Evolutionary conservation across 2,888 invertebrate species (phyloP).

Genomic region (Nemotelus pantherinus): DNA sequence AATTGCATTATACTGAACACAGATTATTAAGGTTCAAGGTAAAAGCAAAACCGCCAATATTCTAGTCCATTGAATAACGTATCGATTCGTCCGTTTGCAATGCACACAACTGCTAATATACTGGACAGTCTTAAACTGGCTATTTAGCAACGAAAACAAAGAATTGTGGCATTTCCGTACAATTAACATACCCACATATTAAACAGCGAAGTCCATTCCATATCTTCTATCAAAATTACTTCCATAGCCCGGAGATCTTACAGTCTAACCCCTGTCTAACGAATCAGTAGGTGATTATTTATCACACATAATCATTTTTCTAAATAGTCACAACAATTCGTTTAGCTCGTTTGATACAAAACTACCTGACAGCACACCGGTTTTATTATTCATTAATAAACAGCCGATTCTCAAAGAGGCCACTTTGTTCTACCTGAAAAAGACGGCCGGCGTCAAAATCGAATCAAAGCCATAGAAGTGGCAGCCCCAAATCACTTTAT

Average conservation of each 20-base stretch:
- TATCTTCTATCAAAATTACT: neutral
- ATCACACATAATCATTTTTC: constrained; percentile 38
- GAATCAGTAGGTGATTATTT: constrained; percentile 40
- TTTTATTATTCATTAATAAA: constrained; percentile 42
- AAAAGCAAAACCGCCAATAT: no score
- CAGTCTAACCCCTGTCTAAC: constrained; percentile 42
- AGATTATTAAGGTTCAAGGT: no score
- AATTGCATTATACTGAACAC: no score
- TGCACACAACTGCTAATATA: no score
- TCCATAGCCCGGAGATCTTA: constrained; percentile 23
- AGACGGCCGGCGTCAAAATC: constrained; percentile 44
- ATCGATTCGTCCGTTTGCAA: no score
- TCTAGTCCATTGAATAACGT: no score
- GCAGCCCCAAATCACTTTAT: constrained; percentile 44
- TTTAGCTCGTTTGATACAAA: constrained; percentile 23
- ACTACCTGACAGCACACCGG: constrained; percentile 36
- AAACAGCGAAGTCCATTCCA: constrained; percentile 1
- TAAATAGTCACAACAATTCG: constrained; percentile 42
- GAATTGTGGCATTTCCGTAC: constrained; percentile 32
- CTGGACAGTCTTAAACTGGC: no score
- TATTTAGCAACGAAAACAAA: no score
- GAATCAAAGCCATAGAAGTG: constrained; percentile 42
- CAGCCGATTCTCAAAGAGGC: constrained; percentile 25
- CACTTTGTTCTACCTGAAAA: constrained; percentile 34
- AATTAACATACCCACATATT: neutral